Conservation (phyloP, 1,140 invertebrate genomes). For the Gonatopus flavifemur region DNA sequence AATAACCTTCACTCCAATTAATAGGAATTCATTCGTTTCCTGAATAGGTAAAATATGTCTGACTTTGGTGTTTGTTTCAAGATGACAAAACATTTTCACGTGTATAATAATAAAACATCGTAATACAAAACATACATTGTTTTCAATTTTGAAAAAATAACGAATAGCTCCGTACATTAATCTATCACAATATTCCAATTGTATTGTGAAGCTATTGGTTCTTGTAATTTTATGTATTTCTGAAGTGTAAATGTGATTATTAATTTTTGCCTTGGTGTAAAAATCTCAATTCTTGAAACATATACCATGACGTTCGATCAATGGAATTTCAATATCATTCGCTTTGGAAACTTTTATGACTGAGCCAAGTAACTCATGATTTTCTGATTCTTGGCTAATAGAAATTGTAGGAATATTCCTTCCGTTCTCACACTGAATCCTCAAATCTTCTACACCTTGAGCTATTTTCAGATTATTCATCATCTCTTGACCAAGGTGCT, state of each 20-base stretch:
- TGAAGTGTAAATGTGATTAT: slow-evolving; percentile 21
- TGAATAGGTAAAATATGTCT: background rate
- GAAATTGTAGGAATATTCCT: background rate
- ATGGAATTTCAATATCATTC: background rate
- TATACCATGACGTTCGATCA: slow-evolving; percentile 2
- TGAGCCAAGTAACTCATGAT: background rate
- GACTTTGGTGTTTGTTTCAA: background rate
- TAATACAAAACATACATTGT: slow-evolving; percentile 11
- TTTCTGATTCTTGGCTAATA: background rate
- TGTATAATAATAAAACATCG: slow-evolving; percentile 12
- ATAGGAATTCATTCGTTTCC: background rate
- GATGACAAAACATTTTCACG: slow-evolving; percentile 10
- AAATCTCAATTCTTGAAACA: slow-evolving; percentile 8
- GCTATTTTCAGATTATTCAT: slow-evolving; percentile 20
- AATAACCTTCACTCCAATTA: background rate
- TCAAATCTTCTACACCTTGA: slow-evolving; percentile 15
- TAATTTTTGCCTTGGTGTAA: slow-evolving; percentile 15
- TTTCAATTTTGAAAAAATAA: slow-evolving; percentile 15
- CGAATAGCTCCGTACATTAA: slow-evolving; percentile 13
- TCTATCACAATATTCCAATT: slow-evolving; percentile 6
- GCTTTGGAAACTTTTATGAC: slow-evolving; percentile 1
- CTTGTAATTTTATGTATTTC: slow-evolving; percentile 22
- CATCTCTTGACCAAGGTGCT: slow-evolving; percentile 27
- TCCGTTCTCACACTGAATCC: slow-evolving; percentile 3
- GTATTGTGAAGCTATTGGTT: slow-evolving; percentile 24